These are phyloP conservation scores for Parnassius smintheus DNA, from an alignment of 2,888 invertebrate genomes.

Conservation along the genomic window DNA sequence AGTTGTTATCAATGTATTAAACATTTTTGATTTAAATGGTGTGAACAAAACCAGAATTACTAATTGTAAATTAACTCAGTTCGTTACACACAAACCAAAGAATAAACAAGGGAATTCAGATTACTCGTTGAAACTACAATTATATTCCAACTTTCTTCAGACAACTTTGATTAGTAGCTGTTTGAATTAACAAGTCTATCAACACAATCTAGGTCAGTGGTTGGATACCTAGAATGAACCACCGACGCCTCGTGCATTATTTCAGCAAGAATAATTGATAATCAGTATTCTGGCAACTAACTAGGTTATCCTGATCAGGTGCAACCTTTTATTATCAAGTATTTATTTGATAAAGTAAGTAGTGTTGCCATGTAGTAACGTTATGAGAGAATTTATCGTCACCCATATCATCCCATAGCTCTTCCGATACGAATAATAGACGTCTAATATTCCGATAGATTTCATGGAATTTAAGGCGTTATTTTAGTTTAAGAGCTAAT, in stretches of 20 bases:
- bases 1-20: no score
- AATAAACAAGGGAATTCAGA: constrained; percentile 11
- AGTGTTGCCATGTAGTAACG: no score
- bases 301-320: constrained; percentile 5
- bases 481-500: no score
- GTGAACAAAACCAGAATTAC: no score
- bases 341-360: constrained; percentile 12
- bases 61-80: no score
- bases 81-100: no score
- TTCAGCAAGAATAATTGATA: constrained; percentile 19
- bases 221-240: constrained; percentile 14
- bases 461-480: no score
- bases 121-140: constrained; percentile 19
- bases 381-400: no score
- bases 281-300: constrained; percentile 13
- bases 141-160: constrained; percentile 21
- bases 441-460: no score
- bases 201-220: constrained; percentile 18
- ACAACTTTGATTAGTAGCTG: constrained; percentile 21
- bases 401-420: no score
- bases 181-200: constrained; percentile 23
- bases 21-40: no score
- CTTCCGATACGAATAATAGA: no score
- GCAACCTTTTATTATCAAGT: constrained; percentile 7
- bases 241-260: constrained; percentile 5